Evolutionary conservation across 1,140 invertebrate genomes (phyloP).

Genomic region (Hypothenemus hampei): DNA sequence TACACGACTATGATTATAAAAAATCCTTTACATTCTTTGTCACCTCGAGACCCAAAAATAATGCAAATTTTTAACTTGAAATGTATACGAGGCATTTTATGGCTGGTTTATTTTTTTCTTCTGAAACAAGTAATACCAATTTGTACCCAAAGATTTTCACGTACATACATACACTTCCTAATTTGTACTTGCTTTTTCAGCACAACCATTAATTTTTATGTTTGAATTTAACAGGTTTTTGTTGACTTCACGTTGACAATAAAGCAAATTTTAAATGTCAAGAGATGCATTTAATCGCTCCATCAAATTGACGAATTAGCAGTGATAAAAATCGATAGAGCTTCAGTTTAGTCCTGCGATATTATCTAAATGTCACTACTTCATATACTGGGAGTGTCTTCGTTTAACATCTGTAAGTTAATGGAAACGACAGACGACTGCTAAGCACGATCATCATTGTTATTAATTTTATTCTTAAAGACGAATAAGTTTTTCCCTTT

Average conservation of each 20-base stretch:
- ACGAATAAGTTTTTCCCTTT: too few species aligned
- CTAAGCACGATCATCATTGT: neutral
- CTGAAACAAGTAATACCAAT: neutral
- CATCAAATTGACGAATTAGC: constrained; percentile 8
- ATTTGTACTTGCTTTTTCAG: neutral
- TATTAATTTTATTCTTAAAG: too few species aligned
- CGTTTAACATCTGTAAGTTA: neutral
- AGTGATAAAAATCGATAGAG: constrained; percentile 4
- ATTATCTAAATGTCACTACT: constrained; percentile 2
- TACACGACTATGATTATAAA: too few species aligned
- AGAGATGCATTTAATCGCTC: constrained; percentile 2
- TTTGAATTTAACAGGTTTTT: neutral
- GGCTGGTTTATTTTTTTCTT: too few species aligned
- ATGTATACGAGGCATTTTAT: neutral
- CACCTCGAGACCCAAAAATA: neutral
- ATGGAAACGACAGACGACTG: neutral
- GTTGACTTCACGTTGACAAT: neutral
- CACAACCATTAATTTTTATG: neutral
- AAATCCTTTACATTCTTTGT: neutral
- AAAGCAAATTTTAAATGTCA: neutral
- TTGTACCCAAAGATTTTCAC: neutral
- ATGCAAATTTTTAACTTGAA: neutral
- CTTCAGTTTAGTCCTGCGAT: neutral
- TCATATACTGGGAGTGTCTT: neutral
- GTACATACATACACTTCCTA: neutral